Conservation (phyloP, 2,888 invertebrate species). For the Lycophotia porphyrea region DNA sequence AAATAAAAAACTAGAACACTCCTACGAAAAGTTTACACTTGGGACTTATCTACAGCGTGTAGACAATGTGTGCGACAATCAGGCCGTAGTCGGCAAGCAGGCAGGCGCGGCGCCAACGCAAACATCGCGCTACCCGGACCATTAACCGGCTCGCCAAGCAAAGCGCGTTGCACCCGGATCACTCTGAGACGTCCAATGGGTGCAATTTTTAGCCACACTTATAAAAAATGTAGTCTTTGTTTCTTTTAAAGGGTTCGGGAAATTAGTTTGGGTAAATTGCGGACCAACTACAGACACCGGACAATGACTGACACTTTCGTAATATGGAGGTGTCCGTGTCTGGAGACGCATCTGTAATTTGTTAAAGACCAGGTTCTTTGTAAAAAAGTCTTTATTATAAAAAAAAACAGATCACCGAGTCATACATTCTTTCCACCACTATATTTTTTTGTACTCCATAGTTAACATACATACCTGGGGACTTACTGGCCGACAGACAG, state of each 20-base stretch:
- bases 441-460: not conserved
- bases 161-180: constrained; percentile 60
- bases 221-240: not conserved
- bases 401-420: not conserved
- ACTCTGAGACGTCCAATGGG: constrained; percentile 36
- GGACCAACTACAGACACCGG: not conserved
- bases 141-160: constrained; percentile 76
- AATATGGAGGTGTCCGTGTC: not conserved
- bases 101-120: constrained; percentile 78
- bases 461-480: not conserved
- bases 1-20: constrained; percentile 23
- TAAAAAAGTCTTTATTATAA: no score
- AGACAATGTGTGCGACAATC: constrained; percentile 74
- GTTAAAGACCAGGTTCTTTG: no score
- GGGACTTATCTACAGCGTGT: constrained; percentile 59
- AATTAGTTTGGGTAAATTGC: not conserved
- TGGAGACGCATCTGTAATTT: not conserved
- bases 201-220: constrained; percentile 38
- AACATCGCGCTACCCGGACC: constrained; percentile 78
- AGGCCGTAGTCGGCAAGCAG: constrained; percentile 77
- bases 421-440: not conserved
- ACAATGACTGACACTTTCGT: not conserved
- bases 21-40: constrained; percentile 32
- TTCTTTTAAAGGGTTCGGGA: not conserved
- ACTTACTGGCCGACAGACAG: not conserved